Evolutionary conservation across 2,888 invertebrate species (phyloP), one percentile per base, ranked within the genome.

Genomic region (Norana najaformis): DNA sequence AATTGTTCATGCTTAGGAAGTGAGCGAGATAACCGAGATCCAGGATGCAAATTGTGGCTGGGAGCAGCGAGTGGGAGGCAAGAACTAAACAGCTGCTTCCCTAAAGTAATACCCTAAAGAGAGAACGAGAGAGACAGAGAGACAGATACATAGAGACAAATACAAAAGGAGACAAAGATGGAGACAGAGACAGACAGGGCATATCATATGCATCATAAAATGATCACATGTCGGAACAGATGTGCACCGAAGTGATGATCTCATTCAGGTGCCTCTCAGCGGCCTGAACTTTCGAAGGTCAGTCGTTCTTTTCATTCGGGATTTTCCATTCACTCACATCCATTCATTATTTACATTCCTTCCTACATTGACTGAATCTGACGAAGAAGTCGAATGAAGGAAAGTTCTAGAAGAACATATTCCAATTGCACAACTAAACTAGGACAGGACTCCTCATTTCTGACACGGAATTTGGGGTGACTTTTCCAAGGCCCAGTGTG

Each of bases 171-270:
- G 82, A 20, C 11, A 83, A n/a, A 35, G 35, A 35, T 18, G 20
- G 83, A n/a, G 20, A 83, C 34, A 83, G 5, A 83, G 36, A 36
- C 5, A 85, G 85, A 85, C 36, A 85, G 85, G 35, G 36, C 18
- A 35, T 20, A 85, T 35, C 35, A 36, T 14, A 36, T 85, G 69
- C 69, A 6, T n/a, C 30, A 69, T n/a, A 11, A n/a, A n/a, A n/a
- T n/a, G 69, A 69, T 69, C 69, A 69, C n/a, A n/a, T n/a, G 69
- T 69, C 69, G n/a, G 30, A 1, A 69, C 69, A 16, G 69, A 8
- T n/a, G 69, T 69, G 69, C 69, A 69, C 69, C 69, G n/a, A n/a
- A n/a, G n/a, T 69, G n/a, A 69, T n/a, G 30, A 69, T n/a, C n/a
- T 69, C n/a, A 30, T 69, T 4, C n/a, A 2, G 30, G 4, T 16